Evolutionary conservation across 2,888 invertebrate genomes (phyloP), one percentile per base, ranked within the genome.

Genomic region (Microplitis manilae): DNA sequence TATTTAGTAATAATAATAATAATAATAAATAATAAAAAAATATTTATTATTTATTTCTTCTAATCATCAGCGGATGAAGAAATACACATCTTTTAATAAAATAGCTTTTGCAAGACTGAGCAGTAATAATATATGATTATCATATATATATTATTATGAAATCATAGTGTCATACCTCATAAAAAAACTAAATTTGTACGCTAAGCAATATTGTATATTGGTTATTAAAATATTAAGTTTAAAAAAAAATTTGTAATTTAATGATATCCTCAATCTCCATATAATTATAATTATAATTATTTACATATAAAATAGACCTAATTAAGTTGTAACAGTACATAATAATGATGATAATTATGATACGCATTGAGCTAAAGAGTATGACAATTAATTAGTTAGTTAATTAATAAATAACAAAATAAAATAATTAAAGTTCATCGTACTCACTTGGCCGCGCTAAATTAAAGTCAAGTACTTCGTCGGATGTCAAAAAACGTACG

Each of bases 401-500:
- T 30, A 30, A 30, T 30, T 30, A 30, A 30, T 30, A 7, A 41
- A 41, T 41, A 41, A n/a, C 1, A 65, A 65, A 50, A 59, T 17
- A n/a, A 39, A 8, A 64, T 50, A 50, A 75, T 81, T 68, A 82
- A 68, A 79, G 68, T 73, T 88, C 86, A 69, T 83, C 82, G 64
- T 82, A 83, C 40, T 88, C 87, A 73, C 79, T 83, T 9, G 90
- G 90, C 61, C 86, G 87, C 1, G 91, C 90, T 70, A 92, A 79
- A 77, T 88, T 91, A 80, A 93, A 92, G 84, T 93, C 92, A 15
- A 93, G 84, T 60, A 90, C 87, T 83, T 93, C 93, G 76, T 92
- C 92, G 39, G 91, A 90, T 1, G 92, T 92, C 64, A 93, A 87
- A 85, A 91, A 93, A 77, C 92, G 86, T 0, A 93, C 92, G 81